A percentile compares a stretch with the other conserved stretches of the same genome.
Evolutionary conservation across 2,797 vertebrate species (phyloP).

Genomic region (Falco concolor): DNA sequence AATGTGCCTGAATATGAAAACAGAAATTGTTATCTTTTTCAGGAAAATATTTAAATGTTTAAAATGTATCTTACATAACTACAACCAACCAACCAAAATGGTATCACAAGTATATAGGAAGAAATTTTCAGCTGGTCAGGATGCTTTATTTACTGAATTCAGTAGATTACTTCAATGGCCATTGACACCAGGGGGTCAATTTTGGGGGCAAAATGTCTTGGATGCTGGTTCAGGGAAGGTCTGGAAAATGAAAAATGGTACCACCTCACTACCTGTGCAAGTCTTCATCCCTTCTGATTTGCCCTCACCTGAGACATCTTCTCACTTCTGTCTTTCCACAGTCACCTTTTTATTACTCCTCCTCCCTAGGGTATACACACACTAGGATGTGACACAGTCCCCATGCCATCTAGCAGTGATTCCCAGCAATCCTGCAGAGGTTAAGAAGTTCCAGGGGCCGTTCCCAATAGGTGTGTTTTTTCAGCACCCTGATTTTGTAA

Average conservation of each 20-base stretch:
- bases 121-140: background rate
- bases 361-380: background rate
- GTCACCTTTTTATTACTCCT: background rate
- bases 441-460: background rate
- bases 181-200: background rate
- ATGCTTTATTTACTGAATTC: background rate
- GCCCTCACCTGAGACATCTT: background rate
- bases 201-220: rapidly evolving
- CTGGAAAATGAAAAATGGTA: background rate
- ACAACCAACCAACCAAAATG: background rate
- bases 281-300: rapidly evolving
- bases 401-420: rapidly evolving
- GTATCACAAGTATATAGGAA: background rate
- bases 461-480: background rate
- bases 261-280: background rate
- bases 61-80: background rate
- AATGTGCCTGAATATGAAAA: background rate
- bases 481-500: background rate
- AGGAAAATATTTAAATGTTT: background rate
- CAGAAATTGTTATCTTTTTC: background rate
- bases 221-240: background rate
- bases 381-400: rapidly evolving
- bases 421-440: background rate
- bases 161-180: background rate
- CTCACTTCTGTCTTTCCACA: background rate